Evolutionary conservation across 1,140 invertebrate genomes (phyloP), one percentile per base, ranked within the genome.

Genomic region (Euschistus heros): DNA sequence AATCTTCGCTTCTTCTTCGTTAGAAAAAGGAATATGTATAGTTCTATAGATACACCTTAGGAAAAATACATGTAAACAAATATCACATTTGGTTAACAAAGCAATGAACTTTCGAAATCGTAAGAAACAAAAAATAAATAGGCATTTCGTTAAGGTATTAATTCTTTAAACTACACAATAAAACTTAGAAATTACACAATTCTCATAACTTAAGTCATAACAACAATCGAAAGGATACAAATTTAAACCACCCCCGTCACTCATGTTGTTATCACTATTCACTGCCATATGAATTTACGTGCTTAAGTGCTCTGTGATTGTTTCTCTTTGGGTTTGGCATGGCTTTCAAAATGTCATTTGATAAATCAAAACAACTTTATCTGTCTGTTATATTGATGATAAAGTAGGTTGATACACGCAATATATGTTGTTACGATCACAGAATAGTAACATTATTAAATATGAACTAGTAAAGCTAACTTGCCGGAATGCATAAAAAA

Each of bases 1-100:
- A 70, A 91, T 84, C 73, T 85, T 79, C 14, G 89, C 89, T 71
- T 86, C 77, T 70, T 79, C 72, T 14, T 72, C 68, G 37, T 78
- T 79, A 47, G 81, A 76, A 74, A 91, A 90, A 37, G 86, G 85
- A 65, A 57, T 14, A 50, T n/a, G 10, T 18, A 50, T 20, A 18
- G 47, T 20, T 22, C n/a, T 50, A 50, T 1, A 20, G 8, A 50
- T 18, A 50, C 1, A 37, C 33, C 6, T 13, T 37, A 6, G n/a
- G 2, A 22, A 50, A 50, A 50, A 50, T 50, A 22, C n/a, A 50
- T 10, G n/a, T 22, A 10, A 5, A 47, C 17, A 50, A 50, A 18
- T n/a, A n/a, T n/a, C n/a, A n/a, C n/a, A n/a, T n/a, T n/a, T n/a
- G n/a, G n/a, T n/a, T n/a, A 20, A 20, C n/a, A 13, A 37, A 37